Evolutionary conservation across 2,888 invertebrate species (phyloP).

Genomic region (Ochropacha duplaris): DNA sequence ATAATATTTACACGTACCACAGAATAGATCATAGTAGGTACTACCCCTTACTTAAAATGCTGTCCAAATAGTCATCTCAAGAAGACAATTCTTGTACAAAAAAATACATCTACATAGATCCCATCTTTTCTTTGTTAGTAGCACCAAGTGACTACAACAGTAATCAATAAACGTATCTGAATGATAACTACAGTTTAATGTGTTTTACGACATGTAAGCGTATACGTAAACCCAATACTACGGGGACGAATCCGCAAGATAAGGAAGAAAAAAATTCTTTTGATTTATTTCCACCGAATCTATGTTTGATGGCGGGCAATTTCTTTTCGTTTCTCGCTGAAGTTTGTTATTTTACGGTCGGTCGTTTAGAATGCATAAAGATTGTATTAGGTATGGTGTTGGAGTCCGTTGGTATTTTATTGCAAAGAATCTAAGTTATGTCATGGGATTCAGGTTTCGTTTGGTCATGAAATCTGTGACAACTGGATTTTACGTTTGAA

Average conservation of each 20-base stretch:
- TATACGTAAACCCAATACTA: not conserved
- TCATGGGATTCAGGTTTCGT: not conserved
- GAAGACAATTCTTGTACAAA: too few species aligned
- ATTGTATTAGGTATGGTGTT: not conserved
- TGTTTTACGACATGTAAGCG: not conserved
- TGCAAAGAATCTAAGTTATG: not conserved
- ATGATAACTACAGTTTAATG: not conserved
- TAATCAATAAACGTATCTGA: not conserved
- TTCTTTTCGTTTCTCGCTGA: slow-evolving; percentile 19
- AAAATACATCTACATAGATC: too few species aligned
- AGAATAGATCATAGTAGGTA: too few species aligned
- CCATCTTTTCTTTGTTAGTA: too few species aligned
- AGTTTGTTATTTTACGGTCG: slow-evolving; percentile 1
- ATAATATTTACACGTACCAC: too few species aligned
- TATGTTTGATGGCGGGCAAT: slow-evolving; percentile 31
- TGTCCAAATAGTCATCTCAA: too few species aligned
- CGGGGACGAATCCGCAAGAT: not conserved
- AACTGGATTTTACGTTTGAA: too few species aligned
- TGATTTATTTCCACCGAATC: slow-evolving; percentile 32
- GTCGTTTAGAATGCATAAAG: not conserved
- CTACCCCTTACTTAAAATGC: too few species aligned
- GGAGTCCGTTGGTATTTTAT: not conserved
- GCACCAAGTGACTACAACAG: too few species aligned
- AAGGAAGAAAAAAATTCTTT: slow-evolving; percentile 22
- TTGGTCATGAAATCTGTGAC: not conserved